Conservation (phyloP, 2,888 invertebrate species). For the Tholera decimalis region DNA sequence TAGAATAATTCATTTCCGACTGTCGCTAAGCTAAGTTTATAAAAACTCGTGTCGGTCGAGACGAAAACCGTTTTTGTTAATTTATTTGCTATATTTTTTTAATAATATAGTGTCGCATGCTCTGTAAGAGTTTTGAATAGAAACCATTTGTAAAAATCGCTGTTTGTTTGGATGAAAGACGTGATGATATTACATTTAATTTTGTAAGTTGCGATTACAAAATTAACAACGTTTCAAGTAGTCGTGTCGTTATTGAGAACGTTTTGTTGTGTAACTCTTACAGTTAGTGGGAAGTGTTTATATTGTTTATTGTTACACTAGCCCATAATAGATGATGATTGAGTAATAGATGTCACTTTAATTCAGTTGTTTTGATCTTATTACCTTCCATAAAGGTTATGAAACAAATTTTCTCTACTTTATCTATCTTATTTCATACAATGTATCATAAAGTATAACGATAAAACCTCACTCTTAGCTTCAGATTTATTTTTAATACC, state of each 20-base stretch:
- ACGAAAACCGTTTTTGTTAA: conserved; percentile 70
- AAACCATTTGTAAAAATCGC: conserved; percentile 48
- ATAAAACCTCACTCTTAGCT: conserved; percentile 49
- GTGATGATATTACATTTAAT: conserved; percentile 53
- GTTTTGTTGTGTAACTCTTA: conserved; percentile 47
- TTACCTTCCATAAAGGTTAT: conserved; percentile 1
- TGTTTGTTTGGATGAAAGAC: conserved; percentile 46
- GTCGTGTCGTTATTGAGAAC: conserved; percentile 35
- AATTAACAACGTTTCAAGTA: conserved; percentile 41
- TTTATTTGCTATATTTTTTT: conserved; percentile 67
- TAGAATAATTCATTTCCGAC: conserved; percentile 35
- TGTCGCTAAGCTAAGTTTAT: conserved; percentile 41
- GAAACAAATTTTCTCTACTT: conserved; percentile 4
- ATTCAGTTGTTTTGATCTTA: not conserved
- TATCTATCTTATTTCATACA: conserved; percentile 29
- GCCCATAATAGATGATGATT: conserved; percentile 19
- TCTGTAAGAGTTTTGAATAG: conserved; percentile 60
- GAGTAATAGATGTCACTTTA: conserved; percentile 1
- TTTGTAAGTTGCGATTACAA: conserved; percentile 43
- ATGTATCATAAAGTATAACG: conserved; percentile 42
- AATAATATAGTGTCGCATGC: conserved; percentile 70
- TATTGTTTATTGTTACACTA: conserved; percentile 32
- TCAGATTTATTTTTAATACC: conserved; percentile 57
- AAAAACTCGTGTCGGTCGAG: conserved; percentile 44
- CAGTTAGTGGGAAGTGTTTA: conserved; percentile 25